Percentiles rank a stretch among this genome's conserved stretches.
phyloP scores from a whole-genome alignment of 2,888 invertebrate species.

The Idaea biselata region DNA sequence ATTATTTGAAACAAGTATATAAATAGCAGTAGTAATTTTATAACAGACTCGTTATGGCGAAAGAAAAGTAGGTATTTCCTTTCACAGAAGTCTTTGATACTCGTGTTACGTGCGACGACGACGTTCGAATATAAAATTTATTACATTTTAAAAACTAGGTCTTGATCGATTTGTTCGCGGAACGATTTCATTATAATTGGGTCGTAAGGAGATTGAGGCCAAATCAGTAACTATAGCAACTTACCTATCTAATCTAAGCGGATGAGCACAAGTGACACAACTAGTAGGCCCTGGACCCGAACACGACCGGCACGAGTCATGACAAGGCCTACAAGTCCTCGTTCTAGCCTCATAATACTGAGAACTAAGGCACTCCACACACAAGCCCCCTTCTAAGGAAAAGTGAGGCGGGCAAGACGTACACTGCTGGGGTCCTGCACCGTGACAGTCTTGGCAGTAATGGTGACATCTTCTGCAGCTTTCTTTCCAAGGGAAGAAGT shows the following conservation, averaged over 20 bases:
- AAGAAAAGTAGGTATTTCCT: background rate
- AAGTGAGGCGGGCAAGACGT: conserved; percentile 87
- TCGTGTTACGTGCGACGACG: background rate
- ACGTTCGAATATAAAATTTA: background rate
- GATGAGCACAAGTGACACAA: conserved; percentile 85
- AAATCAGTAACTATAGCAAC: conserved; percentile 18
- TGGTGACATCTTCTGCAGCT: conserved; percentile 94
- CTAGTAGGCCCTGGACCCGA: conserved; percentile 86
- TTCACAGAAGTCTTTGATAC: background rate
- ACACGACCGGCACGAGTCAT: conserved; percentile 85
- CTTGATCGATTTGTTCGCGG: background rate
- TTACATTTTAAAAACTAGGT: background rate
- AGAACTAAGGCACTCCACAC: conserved; percentile 87
- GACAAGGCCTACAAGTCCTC: conserved; percentile 86
- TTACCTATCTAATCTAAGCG: conserved; percentile 84
- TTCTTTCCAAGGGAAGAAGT: conserved; percentile 90
- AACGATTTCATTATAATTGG: background rate
- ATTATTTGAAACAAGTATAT: background rate
- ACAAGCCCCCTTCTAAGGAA: conserved; percentile 85
- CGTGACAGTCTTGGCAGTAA: conserved; percentile 92
- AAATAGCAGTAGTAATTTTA: background rate
- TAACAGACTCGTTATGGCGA: background rate
- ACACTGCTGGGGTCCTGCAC: conserved; percentile 87
- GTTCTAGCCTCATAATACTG: conserved; percentile 87
- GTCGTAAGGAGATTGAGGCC: too few relatives aligned